A percentile compares a stretch with the other conserved stretches of the same genome.
Conservation (phyloP, 2,113 vertebrate species). For the Amphiprion ocellaris region DNA sequence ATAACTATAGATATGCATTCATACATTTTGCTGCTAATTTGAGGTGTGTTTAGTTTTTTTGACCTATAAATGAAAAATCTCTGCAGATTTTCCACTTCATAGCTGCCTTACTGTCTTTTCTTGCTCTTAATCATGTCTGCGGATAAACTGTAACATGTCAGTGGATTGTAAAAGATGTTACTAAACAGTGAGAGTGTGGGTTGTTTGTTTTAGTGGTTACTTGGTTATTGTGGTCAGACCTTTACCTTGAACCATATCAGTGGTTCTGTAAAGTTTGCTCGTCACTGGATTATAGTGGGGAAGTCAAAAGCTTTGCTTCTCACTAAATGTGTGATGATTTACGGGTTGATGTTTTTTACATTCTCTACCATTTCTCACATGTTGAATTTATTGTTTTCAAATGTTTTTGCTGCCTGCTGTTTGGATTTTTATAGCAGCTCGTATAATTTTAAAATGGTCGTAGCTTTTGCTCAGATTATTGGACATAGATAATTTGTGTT, state of each 20-base stretch:
- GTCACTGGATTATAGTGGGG: background rate
- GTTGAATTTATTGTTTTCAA: background rate
- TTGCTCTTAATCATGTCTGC: background rate
- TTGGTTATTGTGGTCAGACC: background rate
- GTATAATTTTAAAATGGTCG: background rate
- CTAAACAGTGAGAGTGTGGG: background rate
- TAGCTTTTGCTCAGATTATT: background rate
- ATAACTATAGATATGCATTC: conserved; percentile 7
- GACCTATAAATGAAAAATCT: background rate
- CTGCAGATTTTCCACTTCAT: background rate
- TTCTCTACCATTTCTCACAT: background rate
- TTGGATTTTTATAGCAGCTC: background rate
- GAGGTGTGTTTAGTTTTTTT: background rate
- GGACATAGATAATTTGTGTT: background rate
- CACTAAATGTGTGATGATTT: too few species aligned
- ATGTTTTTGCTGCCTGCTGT: background rate
- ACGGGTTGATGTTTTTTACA: too few species aligned
- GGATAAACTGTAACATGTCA: background rate
- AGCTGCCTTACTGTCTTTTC: background rate
- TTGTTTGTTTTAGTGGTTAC: background rate
- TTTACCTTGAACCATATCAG: background rate
- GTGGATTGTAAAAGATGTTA: background rate
- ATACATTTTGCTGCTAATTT: conserved; percentile 7
- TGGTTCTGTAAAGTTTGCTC: too few species aligned
- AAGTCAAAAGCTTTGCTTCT: too few species aligned